Conservation (phyloP, 1,140 invertebrate species). For the Sarcophaga peregrina region DNA sequence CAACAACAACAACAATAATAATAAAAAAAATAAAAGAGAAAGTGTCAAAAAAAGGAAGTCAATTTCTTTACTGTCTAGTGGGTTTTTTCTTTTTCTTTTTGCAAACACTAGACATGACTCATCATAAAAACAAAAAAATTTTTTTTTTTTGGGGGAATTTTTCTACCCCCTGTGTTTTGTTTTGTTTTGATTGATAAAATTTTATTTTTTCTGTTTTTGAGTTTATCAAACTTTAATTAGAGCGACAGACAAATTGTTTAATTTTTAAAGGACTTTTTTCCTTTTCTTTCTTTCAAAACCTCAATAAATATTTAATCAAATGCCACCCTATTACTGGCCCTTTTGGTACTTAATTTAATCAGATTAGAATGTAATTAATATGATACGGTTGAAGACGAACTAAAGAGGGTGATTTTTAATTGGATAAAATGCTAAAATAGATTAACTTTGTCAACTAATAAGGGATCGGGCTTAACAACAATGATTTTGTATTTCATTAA, state of each 20-base stretch:
- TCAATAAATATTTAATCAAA: no score
- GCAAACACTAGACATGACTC: not conserved
- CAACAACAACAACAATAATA: not conserved
- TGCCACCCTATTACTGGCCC: no score
- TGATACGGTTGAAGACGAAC: no score
- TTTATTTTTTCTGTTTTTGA: not conserved
- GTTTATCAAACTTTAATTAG: conserved; percentile 12
- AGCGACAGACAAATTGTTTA: not conserved
- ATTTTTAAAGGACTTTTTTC: not conserved
- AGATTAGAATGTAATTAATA: no score
- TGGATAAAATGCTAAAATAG: no score
- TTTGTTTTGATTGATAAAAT: not conserved
- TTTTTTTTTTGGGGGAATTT: not conserved
- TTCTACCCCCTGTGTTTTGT: no score
- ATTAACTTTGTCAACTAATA: no score
- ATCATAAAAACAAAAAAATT: not conserved
- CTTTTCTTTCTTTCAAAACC: no score
- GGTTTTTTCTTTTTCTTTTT: not conserved
- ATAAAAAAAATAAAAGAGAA: not conserved
- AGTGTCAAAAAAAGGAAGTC: conserved; percentile 17
- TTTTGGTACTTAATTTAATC: no score
- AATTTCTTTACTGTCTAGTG: conserved; percentile 11
- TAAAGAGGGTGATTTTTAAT: no score
- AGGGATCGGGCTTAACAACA: no score
- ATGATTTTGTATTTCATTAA: no score